These are phyloP conservation scores for Clarias laeviceps DNA, from an alignment of 2,797 vertebrate genomes.

Conservation along the genomic window DNA sequence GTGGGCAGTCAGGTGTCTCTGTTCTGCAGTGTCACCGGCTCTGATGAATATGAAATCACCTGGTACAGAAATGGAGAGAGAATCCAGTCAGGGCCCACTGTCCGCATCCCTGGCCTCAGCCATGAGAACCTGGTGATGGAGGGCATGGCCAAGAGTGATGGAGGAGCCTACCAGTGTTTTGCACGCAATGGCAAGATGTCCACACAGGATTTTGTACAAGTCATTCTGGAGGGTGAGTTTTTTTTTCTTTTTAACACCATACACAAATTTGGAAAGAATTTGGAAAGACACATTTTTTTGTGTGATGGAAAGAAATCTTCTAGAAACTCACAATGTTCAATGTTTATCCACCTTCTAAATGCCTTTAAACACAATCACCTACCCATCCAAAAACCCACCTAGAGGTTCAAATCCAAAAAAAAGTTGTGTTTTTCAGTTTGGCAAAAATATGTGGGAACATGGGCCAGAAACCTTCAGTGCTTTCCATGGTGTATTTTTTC, in stretches of 20 bases:
- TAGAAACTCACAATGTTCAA: neutral
- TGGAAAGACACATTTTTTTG: too few species aligned
- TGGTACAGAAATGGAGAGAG: constrained; percentile 97
- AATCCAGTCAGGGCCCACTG: constrained; percentile 90
- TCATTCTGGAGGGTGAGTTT: constrained; percentile 93
- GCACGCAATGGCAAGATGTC: constrained; percentile 93
- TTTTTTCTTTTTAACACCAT: neutral
- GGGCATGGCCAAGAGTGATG: constrained; percentile 96
- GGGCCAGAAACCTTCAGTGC: neutral
- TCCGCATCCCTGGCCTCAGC: constrained; percentile 88
- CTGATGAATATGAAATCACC: constrained; percentile 91
- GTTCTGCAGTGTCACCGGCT: constrained; percentile 92
- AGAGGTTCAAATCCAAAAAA: neutral
- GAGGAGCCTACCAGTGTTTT: constrained; percentile 97
- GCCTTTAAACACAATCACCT: neutral
- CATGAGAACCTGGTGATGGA: constrained; percentile 95
- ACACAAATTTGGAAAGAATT: too few species aligned
- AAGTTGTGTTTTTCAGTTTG: neutral
- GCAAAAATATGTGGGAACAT: neutral
- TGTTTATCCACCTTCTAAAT: neutral
- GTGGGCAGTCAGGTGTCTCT: constrained; percentile 97
- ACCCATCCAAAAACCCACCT: neutral
- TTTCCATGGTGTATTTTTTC: neutral
- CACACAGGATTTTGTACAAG: constrained; percentile 96
- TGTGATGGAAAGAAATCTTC: neutral